Conservation (phyloP, 2,797 vertebrate species). For the Acanthiza pusilla region DNA sequence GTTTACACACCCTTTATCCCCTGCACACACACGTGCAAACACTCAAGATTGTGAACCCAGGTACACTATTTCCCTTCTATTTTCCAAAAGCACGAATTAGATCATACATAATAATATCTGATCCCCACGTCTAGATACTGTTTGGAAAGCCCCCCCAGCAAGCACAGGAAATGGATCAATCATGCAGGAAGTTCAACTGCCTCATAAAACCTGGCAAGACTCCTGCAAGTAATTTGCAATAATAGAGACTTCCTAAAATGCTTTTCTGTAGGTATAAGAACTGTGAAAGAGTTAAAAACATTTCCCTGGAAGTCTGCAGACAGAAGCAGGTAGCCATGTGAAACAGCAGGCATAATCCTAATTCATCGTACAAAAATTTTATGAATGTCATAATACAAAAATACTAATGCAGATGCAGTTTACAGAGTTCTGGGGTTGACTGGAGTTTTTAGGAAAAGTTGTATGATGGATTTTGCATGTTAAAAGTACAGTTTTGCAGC, state of each 20-base stretch:
- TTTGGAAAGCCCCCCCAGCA: not conserved
- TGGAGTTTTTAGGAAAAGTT: not conserved
- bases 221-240: not conserved
- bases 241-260: not conserved
- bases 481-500: not conserved
- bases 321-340: not conserved
- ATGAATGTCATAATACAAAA: not conserved
- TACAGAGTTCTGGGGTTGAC: not conserved
- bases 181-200: not conserved
- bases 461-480: not conserved
- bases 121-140: not conserved
- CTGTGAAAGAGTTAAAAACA: not conserved
- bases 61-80: not conserved
- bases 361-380: not conserved
- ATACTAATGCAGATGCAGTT: not conserved
- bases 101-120: not conserved
- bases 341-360: not conserved
- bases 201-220: not conserved
- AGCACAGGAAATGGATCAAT: not conserved
- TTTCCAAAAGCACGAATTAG: not conserved
- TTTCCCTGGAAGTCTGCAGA: not conserved
- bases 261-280: not conserved
- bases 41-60: not conserved
- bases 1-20: not conserved
- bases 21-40: not conserved